phyloP scores from a whole-genome alignment of 2,113 vertebrate species.

The Lasiurus cinereus region DNA sequence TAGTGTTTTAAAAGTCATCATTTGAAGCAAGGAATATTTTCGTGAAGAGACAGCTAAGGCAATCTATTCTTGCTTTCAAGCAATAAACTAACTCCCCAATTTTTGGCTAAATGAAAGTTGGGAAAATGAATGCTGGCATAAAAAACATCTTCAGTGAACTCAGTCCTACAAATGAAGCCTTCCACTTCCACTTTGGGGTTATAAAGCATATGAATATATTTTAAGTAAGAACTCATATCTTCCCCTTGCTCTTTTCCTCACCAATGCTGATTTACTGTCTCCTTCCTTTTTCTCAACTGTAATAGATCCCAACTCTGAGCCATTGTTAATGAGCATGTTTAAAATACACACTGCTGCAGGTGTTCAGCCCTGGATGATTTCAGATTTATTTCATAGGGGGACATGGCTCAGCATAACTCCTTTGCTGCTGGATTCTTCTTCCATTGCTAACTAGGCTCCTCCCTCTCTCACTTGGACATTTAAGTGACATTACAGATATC shows the following conservation, averaged over 20 bases:
- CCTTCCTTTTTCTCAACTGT: constrained; percentile 1
- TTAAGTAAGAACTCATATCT: constrained; percentile 67
- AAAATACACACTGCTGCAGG: constrained; percentile 60
- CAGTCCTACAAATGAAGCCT: constrained; percentile 66
- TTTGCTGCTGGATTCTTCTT: background rate
- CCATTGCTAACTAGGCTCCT: background rate
- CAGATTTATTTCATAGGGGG: constrained; percentile 58
- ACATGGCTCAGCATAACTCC: constrained; percentile 18
- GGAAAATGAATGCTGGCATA: constrained; percentile 49
- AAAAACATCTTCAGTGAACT: constrained; percentile 45
- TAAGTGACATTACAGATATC: background rate
- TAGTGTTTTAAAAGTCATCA: constrained; percentile 33
- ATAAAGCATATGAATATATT: constrained; percentile 66
- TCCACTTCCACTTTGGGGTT: constrained; percentile 61
- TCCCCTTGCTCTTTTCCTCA: constrained; percentile 54
- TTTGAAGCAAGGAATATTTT: constrained; percentile 59
- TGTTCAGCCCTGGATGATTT: constrained; percentile 17
- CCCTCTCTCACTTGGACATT: background rate
- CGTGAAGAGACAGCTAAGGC: constrained; percentile 17
- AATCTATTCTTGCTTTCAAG: constrained; percentile 42
- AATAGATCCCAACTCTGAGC: constrained; percentile 72
- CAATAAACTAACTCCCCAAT: constrained; percentile 49
- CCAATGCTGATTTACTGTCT: constrained; percentile 62
- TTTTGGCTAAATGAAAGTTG: constrained; percentile 60
- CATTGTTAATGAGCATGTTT: constrained; percentile 71